Evolutionary conservation across 1,140 invertebrate species (phyloP), one percentile per base, ranked within the genome.

Genomic region (Archegozetes longisetosus): DNA sequence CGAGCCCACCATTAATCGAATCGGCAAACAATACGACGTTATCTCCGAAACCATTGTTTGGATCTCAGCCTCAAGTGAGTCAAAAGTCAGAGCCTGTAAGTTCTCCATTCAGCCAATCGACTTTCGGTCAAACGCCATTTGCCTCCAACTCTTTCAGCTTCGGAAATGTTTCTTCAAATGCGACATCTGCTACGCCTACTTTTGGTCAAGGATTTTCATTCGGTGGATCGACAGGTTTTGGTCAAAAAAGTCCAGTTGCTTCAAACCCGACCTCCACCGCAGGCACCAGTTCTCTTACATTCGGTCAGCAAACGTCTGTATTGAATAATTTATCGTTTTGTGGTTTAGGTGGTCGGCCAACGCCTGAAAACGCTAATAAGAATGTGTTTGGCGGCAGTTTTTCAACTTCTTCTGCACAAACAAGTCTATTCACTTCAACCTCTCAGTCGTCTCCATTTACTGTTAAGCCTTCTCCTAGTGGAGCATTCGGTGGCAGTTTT

Each of bases 401-500:
- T 1, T 29, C 27, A 26, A 27, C n/a, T 14, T 53, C 28, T 53
- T 23, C 23, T 20, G 13, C 52, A 26, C n/a, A 17, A 9, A 17
- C 22, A 24, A 12, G n/a, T 51, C 22, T 20, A 14, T 24, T 14
- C 26, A 13, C 22, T 22, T 12, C 22, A 23, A 51, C 14, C 14
- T 14, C 14, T n/a, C 6, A 9, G 49, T 52, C 20, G 50, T 2
- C 20, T 20, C 25, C 22, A 14, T 22, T n/a, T 22, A n/a, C 46
- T n/a, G 22, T 48, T 9, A 60, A 58, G 50, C 26, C 24, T 40
- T 48, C 17, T 46, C 26, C 25, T 53, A 58, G 61, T 17, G 12
- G 55, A 28, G 60, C 52, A 27, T 29, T 54, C 26, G 55, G 59
- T 51, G 62, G 61, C 24, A 63, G 55, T 53, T 62, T 64, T 17